Conservation (phyloP, 2,797 vertebrate species). For the Rhinophrynus dorsalis region DNA sequence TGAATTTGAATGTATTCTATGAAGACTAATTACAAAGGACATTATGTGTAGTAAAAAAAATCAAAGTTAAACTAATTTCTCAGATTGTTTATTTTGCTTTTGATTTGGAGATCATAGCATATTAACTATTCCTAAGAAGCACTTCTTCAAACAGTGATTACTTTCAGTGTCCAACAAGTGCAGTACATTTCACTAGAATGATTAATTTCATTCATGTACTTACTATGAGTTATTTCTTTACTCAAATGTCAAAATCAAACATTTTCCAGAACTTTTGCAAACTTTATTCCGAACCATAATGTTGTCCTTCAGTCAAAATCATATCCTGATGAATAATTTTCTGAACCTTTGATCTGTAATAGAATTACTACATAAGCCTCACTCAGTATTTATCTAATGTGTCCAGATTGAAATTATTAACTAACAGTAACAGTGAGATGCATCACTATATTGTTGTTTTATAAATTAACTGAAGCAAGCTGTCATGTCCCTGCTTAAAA, state of each 20-base stretch:
- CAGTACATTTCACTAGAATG: conserved; percentile 18
- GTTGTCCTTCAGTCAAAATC: conserved; percentile 12
- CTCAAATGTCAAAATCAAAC: conserved; percentile 5
- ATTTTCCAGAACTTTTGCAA: conserved; percentile 17
- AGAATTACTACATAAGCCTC: conserved; percentile 1
- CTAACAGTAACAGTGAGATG: conserved; percentile 26
- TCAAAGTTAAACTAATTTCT: too few species aligned
- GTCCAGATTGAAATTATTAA: conserved; percentile 48
- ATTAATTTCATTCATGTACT: conserved; percentile 30
- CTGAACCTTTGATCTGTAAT: conserved; percentile 6
- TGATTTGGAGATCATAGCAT: too few species aligned
- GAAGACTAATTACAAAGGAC: too few species aligned
- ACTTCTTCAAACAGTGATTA: conserved; percentile 35
- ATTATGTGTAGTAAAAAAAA: too few species aligned
- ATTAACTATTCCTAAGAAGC: too few species aligned
- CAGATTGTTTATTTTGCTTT: too few species aligned
- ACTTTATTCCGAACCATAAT: conserved; percentile 32
- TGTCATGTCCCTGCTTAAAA: conserved; percentile 48
- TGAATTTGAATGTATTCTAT: too few species aligned
- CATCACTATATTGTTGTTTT: conserved; percentile 36
- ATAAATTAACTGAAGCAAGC: conserved; percentile 46
- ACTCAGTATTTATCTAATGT: conserved; percentile 11
- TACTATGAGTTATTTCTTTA: conserved; percentile 28
- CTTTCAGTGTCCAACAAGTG: conserved; percentile 37
- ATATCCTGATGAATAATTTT: neutral